Evolutionary conservation across 1,140 invertebrate species (phyloP).

Genomic region (Hydropsyche tenuis): DNA sequence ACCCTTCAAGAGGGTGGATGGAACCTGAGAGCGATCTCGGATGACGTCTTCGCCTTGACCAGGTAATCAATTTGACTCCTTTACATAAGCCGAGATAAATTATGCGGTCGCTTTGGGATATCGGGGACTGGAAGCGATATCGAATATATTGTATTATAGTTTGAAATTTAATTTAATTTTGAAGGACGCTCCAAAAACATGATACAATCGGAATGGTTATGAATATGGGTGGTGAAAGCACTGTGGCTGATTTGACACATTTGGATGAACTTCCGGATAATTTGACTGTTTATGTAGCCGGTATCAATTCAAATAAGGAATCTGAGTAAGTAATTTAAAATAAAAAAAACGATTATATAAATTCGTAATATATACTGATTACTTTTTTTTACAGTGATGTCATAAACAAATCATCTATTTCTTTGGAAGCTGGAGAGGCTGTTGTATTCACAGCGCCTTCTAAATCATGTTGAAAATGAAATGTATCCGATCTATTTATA

Average conservation of each 20-base stretch:
- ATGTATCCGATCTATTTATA: too few relatives aligned
- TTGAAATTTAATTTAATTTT: slow-evolving; percentile 20
- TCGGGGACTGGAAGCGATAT: too few relatives aligned
- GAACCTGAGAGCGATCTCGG: slow-evolving; percentile 54
- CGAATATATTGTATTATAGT: too few relatives aligned
- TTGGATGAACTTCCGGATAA: slow-evolving; percentile 53
- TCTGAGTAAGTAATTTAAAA: slow-evolving; percentile 52
- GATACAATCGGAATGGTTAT: slow-evolving; percentile 56
- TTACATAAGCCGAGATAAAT: neutral
- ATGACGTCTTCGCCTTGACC: slow-evolving; percentile 35
- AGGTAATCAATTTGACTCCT: slow-evolving; percentile 30
- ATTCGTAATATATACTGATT: slow-evolving; percentile 4
- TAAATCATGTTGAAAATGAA: too few relatives aligned
- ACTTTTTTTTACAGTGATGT: slow-evolving; percentile 52
- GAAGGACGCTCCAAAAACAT: slow-evolving; percentile 51
- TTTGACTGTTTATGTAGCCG: slow-evolving; percentile 54
- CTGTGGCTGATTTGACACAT: slow-evolving; percentile 51
- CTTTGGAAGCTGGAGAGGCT: slow-evolving; percentile 54
- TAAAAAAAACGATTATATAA: slow-evolving; percentile 4
- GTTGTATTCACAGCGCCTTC: slow-evolving; percentile 52
- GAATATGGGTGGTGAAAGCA: slow-evolving; percentile 54
- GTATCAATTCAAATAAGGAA: slow-evolving; percentile 53
- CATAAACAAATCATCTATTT: slow-evolving; percentile 48
- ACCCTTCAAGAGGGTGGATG: slow-evolving; percentile 56
- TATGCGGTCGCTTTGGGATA: too few relatives aligned